Conservation (phyloP, 2,113 vertebrate genomes). For the Campylomormyrus numenius region DNA sequence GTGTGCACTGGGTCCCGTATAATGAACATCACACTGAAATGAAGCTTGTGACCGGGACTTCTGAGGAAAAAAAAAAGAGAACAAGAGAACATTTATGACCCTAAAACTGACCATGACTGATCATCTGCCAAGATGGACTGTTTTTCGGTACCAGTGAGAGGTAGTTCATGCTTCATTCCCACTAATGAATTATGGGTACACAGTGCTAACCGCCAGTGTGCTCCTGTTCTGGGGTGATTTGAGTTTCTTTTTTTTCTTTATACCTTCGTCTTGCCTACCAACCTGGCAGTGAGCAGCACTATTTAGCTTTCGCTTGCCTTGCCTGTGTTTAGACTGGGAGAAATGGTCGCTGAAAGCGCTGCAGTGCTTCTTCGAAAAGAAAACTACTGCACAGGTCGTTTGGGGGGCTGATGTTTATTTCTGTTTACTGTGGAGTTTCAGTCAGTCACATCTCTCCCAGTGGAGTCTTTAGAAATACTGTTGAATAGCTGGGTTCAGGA, state of each 20-base stretch:
- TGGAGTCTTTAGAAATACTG: background rate
- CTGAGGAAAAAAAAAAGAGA: background rate
- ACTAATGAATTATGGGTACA: background rate
- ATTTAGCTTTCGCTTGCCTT: background rate
- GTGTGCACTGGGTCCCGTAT: background rate
- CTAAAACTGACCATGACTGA: background rate
- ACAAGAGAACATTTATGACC: background rate
- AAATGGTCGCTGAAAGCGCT: background rate
- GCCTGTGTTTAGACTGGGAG: background rate
- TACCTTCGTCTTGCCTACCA: too few species aligned
- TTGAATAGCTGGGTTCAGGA: background rate
- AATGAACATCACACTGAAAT: background rate
- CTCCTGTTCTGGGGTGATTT: background rate
- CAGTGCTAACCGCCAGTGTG: background rate
- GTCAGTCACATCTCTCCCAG: background rate
- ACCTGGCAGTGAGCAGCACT: background rate
- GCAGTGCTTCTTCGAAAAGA: background rate
- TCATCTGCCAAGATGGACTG: background rate
- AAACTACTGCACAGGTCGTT: background rate
- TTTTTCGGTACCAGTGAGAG: background rate
- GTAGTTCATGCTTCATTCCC: background rate
- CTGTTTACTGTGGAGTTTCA: background rate
- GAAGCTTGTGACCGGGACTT: background rate
- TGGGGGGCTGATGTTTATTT: conserved; percentile 10
- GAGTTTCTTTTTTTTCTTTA: background rate